Conservation (phyloP, 1,140 invertebrate genomes). For the Phthorimaea operculella region DNA sequence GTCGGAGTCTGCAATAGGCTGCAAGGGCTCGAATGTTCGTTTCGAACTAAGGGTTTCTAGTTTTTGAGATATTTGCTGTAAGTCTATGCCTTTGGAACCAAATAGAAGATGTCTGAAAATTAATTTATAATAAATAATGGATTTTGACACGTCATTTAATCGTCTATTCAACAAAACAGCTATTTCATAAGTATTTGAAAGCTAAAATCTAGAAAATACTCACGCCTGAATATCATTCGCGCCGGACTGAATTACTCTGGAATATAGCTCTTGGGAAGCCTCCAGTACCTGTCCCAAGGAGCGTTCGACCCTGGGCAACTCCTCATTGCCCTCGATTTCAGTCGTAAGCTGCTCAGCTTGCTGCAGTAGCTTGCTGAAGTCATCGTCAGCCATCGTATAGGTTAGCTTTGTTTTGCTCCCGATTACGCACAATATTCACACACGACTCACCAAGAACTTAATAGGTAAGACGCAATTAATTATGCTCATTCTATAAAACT, state of each 20-base stretch:
- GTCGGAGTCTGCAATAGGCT: slow-evolving; percentile 90
- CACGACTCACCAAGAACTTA: too few species aligned
- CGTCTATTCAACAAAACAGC: too few species aligned
- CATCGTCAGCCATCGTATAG: slow-evolving; percentile 60
- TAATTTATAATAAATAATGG: slow-evolving; percentile 9
- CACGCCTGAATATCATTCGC: slow-evolving; percentile 94
- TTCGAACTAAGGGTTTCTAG: slow-evolving; percentile 87
- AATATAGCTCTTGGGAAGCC: slow-evolving; percentile 90
- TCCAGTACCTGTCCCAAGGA: slow-evolving; percentile 92
- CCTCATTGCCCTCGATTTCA: slow-evolving; percentile 85
- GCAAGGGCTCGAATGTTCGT: slow-evolving; percentile 87
- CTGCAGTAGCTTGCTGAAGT: slow-evolving; percentile 88
- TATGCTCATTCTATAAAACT: too few species aligned
- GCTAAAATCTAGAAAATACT: slow-evolving; percentile 42
- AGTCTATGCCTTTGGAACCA: slow-evolving; percentile 91
- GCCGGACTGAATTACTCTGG: slow-evolving; percentile 83
- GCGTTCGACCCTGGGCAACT: slow-evolving; percentile 87
- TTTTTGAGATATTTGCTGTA: slow-evolving; percentile 92
- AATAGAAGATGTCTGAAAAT: slow-evolving; percentile 86
- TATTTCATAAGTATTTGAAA: background rate
- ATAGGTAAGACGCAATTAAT: too few species aligned
- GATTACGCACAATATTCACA: too few species aligned
- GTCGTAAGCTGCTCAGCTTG: slow-evolving; percentile 91
- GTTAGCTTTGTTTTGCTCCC: slow-evolving; percentile 26
- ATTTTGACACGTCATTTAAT: background rate